Conservation (phyloP, 2,888 invertebrate species). For the Thera britannica region DNA sequence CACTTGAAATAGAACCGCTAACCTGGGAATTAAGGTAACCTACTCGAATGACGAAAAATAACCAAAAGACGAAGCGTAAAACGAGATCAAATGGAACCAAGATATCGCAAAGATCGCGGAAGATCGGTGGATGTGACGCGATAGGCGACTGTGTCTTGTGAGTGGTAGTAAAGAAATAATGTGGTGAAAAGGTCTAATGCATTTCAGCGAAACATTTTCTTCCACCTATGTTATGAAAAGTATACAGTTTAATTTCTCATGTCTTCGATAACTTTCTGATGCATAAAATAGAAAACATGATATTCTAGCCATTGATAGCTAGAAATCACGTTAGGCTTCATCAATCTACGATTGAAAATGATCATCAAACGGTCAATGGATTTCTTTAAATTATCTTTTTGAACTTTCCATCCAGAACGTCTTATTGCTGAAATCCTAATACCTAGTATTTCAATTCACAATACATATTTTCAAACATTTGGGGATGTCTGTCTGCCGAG, state of each 20-base stretch:
- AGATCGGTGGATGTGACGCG: no score
- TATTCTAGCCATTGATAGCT: conserved; percentile 1
- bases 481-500: not conserved
- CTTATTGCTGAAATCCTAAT: no score
- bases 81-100: no score
- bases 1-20: no score
- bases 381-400: conserved; percentile 8
- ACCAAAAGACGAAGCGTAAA: no score
- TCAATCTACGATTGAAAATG: conserved; percentile 3
- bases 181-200: not conserved
- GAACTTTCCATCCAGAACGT: not conserved
- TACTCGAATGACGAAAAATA: no score
- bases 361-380: conserved; percentile 16
- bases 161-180: not conserved
- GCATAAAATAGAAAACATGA: conserved; percentile 22
- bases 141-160: not conserved
- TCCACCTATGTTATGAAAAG: not conserved
- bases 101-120: no score
- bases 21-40: no score
- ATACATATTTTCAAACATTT: not conserved
- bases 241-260: conserved; percentile 1
- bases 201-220: not conserved
- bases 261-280: conserved; percentile 27
- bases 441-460: no score
- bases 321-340: conserved; percentile 11